Evolutionary conservation across 2,797 vertebrate genomes (phyloP).

Genomic region (Hyperoplus immaculatus): DNA sequence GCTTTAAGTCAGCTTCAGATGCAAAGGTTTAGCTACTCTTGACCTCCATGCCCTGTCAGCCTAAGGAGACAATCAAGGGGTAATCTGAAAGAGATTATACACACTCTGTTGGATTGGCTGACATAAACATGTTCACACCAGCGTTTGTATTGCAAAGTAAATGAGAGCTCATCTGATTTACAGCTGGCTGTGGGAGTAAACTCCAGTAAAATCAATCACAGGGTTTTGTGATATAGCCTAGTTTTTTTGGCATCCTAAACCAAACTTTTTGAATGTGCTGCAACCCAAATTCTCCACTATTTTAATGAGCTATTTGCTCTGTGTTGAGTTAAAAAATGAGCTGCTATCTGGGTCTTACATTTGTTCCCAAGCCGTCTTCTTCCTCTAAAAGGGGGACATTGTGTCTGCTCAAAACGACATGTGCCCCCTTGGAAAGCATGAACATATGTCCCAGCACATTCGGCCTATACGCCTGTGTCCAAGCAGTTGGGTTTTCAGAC

Average conservation of each 20-base stretch:
- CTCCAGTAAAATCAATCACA: not conserved
- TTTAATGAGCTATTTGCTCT: slow-evolving; percentile 35
- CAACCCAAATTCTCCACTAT: slow-evolving; percentile 1
- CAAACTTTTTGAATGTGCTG: slow-evolving; percentile 10
- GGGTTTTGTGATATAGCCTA: not conserved
- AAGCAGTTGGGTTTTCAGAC: slow-evolving; percentile 41
- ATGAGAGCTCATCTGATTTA: slow-evolving; percentile 15
- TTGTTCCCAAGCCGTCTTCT: slow-evolving; percentile 36
- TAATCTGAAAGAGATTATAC: slow-evolving; percentile 60
- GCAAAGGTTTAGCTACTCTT: slow-evolving; percentile 40
- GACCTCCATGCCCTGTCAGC: slow-evolving; percentile 30
- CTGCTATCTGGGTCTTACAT: slow-evolving; percentile 27
- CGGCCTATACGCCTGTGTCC: slow-evolving; percentile 43
- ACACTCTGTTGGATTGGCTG: not conserved
- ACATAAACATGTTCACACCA: slow-evolving; percentile 37
- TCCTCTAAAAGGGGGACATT: not conserved
- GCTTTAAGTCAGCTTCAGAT: slow-evolving; percentile 26
- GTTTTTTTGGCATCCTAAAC: not conserved
- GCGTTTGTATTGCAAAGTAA: slow-evolving; percentile 3
- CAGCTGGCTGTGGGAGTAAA: slow-evolving; percentile 18
- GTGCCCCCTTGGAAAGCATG: slow-evolving; percentile 59
- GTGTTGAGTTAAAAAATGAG: slow-evolving; percentile 48
- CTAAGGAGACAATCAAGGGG: slow-evolving; percentile 15
- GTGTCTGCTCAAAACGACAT: slow-evolving; percentile 56
- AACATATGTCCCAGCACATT: slow-evolving; percentile 40